Evolutionary conservation across 2,888 invertebrate genomes (phyloP), one percentile per base, ranked within the genome.

Genomic region (Stenolophus ochropezus): DNA sequence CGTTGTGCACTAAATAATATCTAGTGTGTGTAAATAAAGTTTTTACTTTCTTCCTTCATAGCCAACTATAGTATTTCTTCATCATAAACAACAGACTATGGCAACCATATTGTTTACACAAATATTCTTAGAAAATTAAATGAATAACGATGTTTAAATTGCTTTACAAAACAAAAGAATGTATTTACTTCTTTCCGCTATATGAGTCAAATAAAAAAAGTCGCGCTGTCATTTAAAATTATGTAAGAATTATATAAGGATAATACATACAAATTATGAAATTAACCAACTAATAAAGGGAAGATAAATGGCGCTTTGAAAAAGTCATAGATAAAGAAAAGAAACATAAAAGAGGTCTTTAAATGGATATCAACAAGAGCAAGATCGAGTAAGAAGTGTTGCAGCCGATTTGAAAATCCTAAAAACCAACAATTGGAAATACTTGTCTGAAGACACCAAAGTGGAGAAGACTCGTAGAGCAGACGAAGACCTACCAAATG

Each of bases 1-100:
- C 20, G 56, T 20, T 20, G 56, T 56, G 56, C 56, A 56, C 56
- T 56, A 20, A 56, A 56, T 56, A 56, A 20, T 56, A 56, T 56
- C 20, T 56, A 8, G 56, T 56, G 56, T 56, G 33, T 42, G 33
- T 42, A 42, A 42, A 42, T 42, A 42, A 11, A 11, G 33, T 42
- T 42, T 42, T 42, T 42, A 42, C 33, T 42, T 42, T 42, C 33
- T 42, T 42, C 33, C n/a, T n/a, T n/a, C n/a, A n/a, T n/a, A n/a
- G n/a, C n/a, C n/a, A n/a, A n/a, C n/a, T n/a, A n/a, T n/a, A n/a
- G n/a, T n/a, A n/a, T n/a, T n/a, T n/a, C n/a, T n/a, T n/a, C n/a
- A n/a, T n/a, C n/a, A n/a, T n/a, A n/a, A n/a, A n/a, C n/a, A n/a
- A n/a, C n/a, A n/a, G n/a, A n/a, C n/a, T n/a, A n/a, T n/a, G n/a